Base-by-base conservation (phyloP, 2,797 vertebrate genomes). In the Spheniscus humboldti region DNA sequence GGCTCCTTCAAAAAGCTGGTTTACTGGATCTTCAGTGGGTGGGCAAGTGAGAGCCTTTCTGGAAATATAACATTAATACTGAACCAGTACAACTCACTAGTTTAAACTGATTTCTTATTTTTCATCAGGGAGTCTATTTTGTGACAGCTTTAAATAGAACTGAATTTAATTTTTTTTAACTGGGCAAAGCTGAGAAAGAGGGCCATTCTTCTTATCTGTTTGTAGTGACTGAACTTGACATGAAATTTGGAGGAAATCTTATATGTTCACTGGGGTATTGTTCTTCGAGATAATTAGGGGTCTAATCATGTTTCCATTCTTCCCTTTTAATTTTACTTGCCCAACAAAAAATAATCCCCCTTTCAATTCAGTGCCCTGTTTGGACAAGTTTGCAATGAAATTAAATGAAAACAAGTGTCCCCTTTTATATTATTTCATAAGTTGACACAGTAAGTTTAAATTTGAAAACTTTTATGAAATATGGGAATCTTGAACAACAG, bases 401-500 rank as follows among this genome's bases (percentile, higher is more conserved):
- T 55, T 48, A 71, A 78, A 92, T 66, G 25, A 73, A 78, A 73
- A 23, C 23, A 68, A 69, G 25, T 17, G 8, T 73, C 28, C 23
- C 7, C 33, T 92, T 78, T 81, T 69, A 33, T 84, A 75, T 39
- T 84, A 27, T 86, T 80, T 81, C 22, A 18, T 43, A 73, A 77
- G 43, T 50, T 89, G 60, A 59, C 35, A 76, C 17, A 87, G 73
- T 81, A 85, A 69, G 74, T 87, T 82, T 87, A 66, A 85, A 77
- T 87, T 69, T 69, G 13, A 85, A 92, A 95, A 95, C 67, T 95
- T 96, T 86, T 50, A 47, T 81, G 68, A 60, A 81, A 64, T 92
- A 22, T 14, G 39, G 48, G 25, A 88, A 63, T 80, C 73, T 90
- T 94, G 72, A 96, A 96, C 63, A 95, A 80, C 96, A 97, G 95